phyloP scores from a whole-genome alignment of 2,113 vertebrate species.

The Fulica atra region DNA sequence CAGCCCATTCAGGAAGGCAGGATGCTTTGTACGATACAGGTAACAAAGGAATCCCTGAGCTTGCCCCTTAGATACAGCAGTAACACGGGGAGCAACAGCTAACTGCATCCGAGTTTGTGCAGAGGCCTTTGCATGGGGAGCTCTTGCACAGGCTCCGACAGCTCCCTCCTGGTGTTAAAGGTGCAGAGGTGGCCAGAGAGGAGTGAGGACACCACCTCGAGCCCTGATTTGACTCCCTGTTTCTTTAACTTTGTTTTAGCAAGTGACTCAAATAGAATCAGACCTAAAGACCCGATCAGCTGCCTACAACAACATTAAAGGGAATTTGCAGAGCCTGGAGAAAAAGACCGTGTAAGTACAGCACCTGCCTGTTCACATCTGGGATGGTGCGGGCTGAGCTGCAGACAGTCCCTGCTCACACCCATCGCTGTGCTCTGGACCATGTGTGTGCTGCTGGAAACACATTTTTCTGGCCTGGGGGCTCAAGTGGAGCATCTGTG shows the following conservation, averaged over 20 bases:
- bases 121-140: background rate
- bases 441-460: background rate
- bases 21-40: background rate
- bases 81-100: background rate
- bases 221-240: background rate
- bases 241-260: constrained; percentile 73
- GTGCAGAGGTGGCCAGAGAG: background rate
- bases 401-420: background rate
- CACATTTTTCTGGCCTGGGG: background rate
- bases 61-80: background rate
- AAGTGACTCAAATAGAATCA: constrained; percentile 87
- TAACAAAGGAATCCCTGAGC: background rate
- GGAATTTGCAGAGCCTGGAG: constrained; percentile 81
- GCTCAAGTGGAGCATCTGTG: background rate
- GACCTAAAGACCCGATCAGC: constrained; percentile 85
- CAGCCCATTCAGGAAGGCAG: background rate
- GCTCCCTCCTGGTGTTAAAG: background rate
- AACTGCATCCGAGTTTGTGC: background rate
- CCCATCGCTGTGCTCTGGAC: background rate
- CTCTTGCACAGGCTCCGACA: background rate
- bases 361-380: background rate
- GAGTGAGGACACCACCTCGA: background rate
- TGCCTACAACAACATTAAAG: constrained; percentile 83
- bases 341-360: constrained; percentile 83
- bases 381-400: background rate